Evolutionary conservation across 64 coral and sea anemone genomes (phyloP).

Genomic region (Stylophora pistillata): DNA sequence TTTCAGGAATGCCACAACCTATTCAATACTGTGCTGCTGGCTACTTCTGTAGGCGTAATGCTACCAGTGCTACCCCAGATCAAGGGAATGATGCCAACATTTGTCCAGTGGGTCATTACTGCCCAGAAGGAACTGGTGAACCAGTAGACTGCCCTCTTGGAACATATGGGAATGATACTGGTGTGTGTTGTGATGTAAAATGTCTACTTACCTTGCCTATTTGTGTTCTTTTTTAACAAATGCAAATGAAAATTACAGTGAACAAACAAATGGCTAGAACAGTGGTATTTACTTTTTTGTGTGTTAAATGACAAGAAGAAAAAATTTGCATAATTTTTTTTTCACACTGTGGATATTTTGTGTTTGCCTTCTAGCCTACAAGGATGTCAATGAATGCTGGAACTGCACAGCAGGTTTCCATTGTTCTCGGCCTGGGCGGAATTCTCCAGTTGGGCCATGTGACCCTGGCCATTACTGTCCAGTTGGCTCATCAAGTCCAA

Average conservation of each 20-base stretch:
- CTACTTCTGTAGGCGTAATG: slow-evolving; percentile 82
- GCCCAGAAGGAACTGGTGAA: slow-evolving; percentile 85
- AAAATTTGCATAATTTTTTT: too few relatives aligned
- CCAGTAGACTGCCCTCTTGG: slow-evolving; percentile 76
- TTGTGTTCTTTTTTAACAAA: too few relatives aligned
- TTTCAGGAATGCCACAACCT: slow-evolving; percentile 61
- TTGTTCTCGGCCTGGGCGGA: slow-evolving; percentile 63
- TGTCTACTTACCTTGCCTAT: too few relatives aligned
- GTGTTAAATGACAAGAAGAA: too few relatives aligned
- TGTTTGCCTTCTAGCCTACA: slow-evolving; percentile 63
- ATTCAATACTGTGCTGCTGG: slow-evolving; percentile 74
- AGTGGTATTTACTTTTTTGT: too few relatives aligned
- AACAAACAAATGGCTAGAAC: too few relatives aligned
- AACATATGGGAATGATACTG: slow-evolving; percentile 85
- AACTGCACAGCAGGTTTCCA: slow-evolving; percentile 91
- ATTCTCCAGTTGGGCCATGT: slow-evolving; percentile 73
- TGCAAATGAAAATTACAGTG: too few relatives aligned
- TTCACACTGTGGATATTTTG: not conserved
- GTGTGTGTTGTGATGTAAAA: slow-evolving; percentile 11
- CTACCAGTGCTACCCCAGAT: slow-evolving; percentile 60
- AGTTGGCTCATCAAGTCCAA: slow-evolving; percentile 59
- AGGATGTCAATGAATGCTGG: slow-evolving; percentile 83
- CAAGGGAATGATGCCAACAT: slow-evolving; percentile 84
- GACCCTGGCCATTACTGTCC: slow-evolving; percentile 89
- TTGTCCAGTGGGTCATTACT: slow-evolving; percentile 88